Base-by-base conservation (phyloP, 2,113 vertebrate species). In the Cardinalis cardinalis region DNA sequence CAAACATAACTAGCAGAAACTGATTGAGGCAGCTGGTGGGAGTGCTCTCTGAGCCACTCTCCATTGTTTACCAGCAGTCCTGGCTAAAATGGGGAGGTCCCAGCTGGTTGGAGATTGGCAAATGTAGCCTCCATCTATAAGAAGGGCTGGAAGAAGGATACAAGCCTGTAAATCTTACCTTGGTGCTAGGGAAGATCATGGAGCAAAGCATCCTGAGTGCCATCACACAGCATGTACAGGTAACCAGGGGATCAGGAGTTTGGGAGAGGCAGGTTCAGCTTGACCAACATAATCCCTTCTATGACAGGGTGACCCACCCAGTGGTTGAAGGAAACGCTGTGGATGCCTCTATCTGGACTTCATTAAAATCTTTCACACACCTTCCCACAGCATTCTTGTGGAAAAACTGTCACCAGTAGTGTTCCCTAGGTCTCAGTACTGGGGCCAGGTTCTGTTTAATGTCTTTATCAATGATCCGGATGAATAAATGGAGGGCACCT, bases 401-500 rank as follows among this genome's bases (percentile, higher is more conserved):
- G 26, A 52, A 59, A 58, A 51, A 15, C 14, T 49, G 17, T 36
- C 26, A 32, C 31, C 14, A 32, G 38, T 34, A 43, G 14, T 34
- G 15, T 18, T 38, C 18, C 18, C 18, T 21, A 36, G 18, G 12
- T 14, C 20, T 60, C 3, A 6, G 12, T 60, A 28, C 1, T 19
- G 14, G 2, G 8, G 9, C 14, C 9, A 26, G 31, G 28, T 17
- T 26, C 18, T 17, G 7, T 66, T 66, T 36, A 18, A 51, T 41
- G 19, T 31, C 11, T 56, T 49, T 21, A 31, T 58, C 25, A 6
- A 25, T 41, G 51, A 34, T 65, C 25, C 31, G 16, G 12, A 20
- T 36, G 10, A 74, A 10, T 24, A 6, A 36, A 65, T 34, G 0
- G 0, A 74, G 34, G 46, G 13, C 13, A 4, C 3, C 5, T 5